phyloP scores from a whole-genome alignment of 2,888 invertebrate species.

The Callyntrura guangdongensis region DNA sequence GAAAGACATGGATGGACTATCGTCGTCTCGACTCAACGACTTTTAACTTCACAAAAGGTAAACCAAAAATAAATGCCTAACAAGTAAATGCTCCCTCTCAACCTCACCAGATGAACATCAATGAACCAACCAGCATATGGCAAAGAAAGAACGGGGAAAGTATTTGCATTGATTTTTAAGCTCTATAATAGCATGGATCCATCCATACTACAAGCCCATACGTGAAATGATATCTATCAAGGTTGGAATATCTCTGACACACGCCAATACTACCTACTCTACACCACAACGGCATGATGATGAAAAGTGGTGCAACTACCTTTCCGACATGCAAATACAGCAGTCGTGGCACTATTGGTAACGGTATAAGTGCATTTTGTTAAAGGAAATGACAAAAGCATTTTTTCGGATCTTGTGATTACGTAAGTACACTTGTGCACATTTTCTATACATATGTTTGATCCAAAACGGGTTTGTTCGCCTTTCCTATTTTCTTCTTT shows the following conservation, averaged over 20 bases:
- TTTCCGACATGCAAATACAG: constrained; percentile 7
- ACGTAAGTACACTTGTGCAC: neutral
- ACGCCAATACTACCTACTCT: neutral
- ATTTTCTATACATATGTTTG: constrained; percentile 10
- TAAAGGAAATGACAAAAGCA: constrained; percentile 32
- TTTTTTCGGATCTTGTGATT: constrained; percentile 41
- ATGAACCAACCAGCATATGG: neutral
- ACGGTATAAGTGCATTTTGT: constrained; percentile 11
- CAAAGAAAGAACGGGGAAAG: neutral
- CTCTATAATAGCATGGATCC: neutral
- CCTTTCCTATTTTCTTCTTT: neutral
- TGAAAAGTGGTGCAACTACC: neutral
- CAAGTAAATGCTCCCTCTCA: neutral
- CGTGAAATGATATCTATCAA: neutral
- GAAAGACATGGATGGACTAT: too few species aligned
- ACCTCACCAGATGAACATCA: neutral
- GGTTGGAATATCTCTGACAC: neutral
- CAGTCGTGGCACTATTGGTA: neutral
- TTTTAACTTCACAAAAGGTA: neutral
- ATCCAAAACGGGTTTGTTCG: constrained; percentile 1
- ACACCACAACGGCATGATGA: neutral
- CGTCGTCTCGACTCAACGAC: too few species aligned
- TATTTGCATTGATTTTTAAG: constrained; percentile 6
- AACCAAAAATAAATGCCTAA: neutral
- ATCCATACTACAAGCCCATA: neutral